phyloP scores from a whole-genome alignment of 2,888 invertebrate genomes.

The Perizoma flavofasciatum region DNA sequence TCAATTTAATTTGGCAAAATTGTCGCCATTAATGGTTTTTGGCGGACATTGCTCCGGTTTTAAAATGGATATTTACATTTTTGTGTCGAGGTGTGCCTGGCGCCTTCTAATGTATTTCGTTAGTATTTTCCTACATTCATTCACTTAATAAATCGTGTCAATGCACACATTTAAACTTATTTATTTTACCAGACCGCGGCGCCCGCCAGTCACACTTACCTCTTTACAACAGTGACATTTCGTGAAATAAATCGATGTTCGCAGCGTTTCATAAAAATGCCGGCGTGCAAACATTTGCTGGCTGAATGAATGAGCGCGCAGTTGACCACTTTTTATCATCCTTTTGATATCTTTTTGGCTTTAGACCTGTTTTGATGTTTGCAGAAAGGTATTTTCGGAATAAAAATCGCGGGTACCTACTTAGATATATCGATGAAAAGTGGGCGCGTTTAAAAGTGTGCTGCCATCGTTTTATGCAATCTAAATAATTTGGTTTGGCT shows the following conservation, averaged over 20 bases:
- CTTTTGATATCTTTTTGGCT: conserved; percentile 18
- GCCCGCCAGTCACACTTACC: too few species aligned
- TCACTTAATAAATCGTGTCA: too few species aligned
- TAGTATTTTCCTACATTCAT: too few species aligned
- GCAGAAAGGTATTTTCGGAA: conserved; percentile 57
- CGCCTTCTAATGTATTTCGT: too few species aligned
- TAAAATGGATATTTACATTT: too few species aligned
- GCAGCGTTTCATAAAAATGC: conserved; percentile 51
- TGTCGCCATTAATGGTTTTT: conserved; percentile 38
- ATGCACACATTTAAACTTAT: too few species aligned
- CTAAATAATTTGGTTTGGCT: too few species aligned
- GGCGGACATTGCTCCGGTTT: neutral
- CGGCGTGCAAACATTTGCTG: conserved; percentile 48
- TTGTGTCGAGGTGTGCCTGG: too few species aligned
- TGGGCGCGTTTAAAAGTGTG: conserved; percentile 53
- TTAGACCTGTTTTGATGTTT: conserved; percentile 59
- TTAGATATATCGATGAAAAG: conserved; percentile 61
- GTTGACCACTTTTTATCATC: conserved; percentile 55
- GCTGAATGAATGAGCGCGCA: conserved; percentile 60
- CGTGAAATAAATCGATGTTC: conserved; percentile 51
- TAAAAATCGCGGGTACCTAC: conserved; percentile 54
- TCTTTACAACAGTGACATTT: too few species aligned
- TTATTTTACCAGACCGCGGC: too few species aligned
- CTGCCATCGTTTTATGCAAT: too few species aligned
- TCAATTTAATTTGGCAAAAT: conserved; percentile 30